A percentile compares a stretch with the other conserved stretches of the same genome.
Conservation (phyloP, 30 jellyfish, hydroid and myxozoan genomes). For the Catostylus mosaicus region DNA sequence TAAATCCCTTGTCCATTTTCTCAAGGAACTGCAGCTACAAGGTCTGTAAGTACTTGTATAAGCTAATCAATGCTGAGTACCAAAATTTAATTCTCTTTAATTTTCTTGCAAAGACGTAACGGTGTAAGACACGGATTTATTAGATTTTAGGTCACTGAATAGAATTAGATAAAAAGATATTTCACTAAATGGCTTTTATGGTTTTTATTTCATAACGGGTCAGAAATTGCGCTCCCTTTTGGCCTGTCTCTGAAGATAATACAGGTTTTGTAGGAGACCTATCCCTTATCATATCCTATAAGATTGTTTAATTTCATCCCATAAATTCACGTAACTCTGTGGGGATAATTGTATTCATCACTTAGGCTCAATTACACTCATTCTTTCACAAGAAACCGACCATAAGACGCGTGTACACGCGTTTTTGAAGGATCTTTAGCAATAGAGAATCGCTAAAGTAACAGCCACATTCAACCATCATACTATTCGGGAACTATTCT, state of each 20-base stretch:
- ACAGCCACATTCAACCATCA: too few relatives aligned
- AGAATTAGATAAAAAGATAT: constrained; percentile 22
- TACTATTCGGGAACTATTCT: too few relatives aligned
- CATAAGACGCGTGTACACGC: too few relatives aligned
- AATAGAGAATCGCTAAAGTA: too few relatives aligned
- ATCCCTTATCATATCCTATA: constrained; percentile 14
- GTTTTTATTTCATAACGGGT: constrained; percentile 8
- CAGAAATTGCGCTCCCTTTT: constrained; percentile 17
- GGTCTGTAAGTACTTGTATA: not conserved
- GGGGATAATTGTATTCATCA: constrained; percentile 15
- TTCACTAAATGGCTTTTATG: not conserved
- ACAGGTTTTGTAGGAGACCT: not conserved
- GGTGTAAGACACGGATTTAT: constrained; percentile 3
- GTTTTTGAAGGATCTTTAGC: too few relatives aligned
- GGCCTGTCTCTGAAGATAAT: constrained; percentile 1
- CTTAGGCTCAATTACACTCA: not conserved
- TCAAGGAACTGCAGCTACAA: not conserved
- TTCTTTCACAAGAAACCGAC: too few relatives aligned
- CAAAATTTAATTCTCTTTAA: constrained; percentile 1
- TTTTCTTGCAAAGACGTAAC: constrained; percentile 13
- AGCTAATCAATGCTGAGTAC: not conserved
- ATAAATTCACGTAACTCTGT: constrained; percentile 3
- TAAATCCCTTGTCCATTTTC: not conserved
- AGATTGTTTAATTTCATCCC: not conserved
- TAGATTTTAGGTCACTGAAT: constrained; percentile 35